Base-by-base conservation (phyloP, 2,888 invertebrate genomes). In the Chromoteleia sp. region DNA sequence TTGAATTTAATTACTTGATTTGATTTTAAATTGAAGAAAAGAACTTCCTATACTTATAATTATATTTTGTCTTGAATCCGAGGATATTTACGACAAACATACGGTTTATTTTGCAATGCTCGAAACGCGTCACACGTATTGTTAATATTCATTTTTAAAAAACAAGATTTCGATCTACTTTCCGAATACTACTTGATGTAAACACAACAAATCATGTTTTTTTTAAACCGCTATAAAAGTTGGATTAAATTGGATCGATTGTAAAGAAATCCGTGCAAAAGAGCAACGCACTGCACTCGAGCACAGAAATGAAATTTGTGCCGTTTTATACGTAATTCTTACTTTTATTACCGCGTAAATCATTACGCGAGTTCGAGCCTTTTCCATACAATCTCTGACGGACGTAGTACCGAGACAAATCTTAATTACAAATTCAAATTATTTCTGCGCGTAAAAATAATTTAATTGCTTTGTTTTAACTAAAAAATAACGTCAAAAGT, bases 211-310 rank as follows among this genome's bases (percentile, higher is more conserved):
- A 59, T 52, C 39, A 25, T 59, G 41, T 41, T 4, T 2, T 71
- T 71, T 71, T 52, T 52, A 41, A 50, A 61, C 21, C 52, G 25
- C 36, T 25, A 61, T 71, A 71, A 71, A 71, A 71, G 52, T 45
- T 52, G 61, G 61, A 71, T 71, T 71, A 52, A 50, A 71, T 48
- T 61, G 71, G 36, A 71, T 71, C 41, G 71, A 71, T 58, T 39
- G 58, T 10, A 52, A 58, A 29, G 61, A 71, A 61, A 71, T 71
- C 39, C 15, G 30, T 56, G 43, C 29, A 54, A 56, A 68, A 68
- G 68, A 56, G 50, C 54, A 43, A 67, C 21, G 54, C 41, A 67
- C 17, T 17, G 30, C 41, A 52, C 43, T 70, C 43, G 43, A 45
- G 56, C 15, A n/a, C 36, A 58, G 33, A 70, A 70, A 45, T 48